Conservation (phyloP, 2,888 invertebrate genomes). For the Leptarthrus brevirostris region DNA sequence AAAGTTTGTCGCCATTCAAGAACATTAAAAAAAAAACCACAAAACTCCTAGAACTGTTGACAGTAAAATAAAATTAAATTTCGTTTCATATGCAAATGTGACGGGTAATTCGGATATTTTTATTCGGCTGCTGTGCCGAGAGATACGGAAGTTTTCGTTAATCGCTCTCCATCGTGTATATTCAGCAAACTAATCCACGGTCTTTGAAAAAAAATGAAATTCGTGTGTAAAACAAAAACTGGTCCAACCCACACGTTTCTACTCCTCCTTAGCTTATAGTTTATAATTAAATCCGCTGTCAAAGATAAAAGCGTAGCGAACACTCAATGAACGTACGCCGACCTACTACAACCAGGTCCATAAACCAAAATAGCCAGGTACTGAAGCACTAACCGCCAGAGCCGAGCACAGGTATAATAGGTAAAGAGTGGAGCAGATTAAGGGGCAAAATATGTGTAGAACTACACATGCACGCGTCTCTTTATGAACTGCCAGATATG, state of each 20-base stretch:
- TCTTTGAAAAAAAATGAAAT: conserved; percentile 16
- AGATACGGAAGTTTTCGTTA: conserved; percentile 30
- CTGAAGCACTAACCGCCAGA: not conserved
- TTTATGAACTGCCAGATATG: conserved; percentile 10
- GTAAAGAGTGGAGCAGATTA: not conserved
- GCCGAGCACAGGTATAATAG: not conserved
- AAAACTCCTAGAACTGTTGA: not conserved
- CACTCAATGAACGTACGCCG: conserved; percentile 41
- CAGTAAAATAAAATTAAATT: conserved; percentile 1
- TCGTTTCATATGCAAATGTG: conserved; percentile 13
- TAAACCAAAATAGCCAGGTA: conserved; percentile 34
- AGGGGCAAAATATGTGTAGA: not conserved
- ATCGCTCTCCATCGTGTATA: not conserved
- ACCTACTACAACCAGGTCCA: conserved; percentile 10
- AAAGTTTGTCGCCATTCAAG: conserved; percentile 22
- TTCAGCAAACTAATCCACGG: conserved; percentile 23
- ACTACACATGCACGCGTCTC: conserved; percentile 8
- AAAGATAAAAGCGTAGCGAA: conserved; percentile 49
- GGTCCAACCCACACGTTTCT: conserved; percentile 32
- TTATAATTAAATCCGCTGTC: conserved; percentile 48
- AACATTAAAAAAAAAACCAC: not conserved
- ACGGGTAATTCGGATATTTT: not conserved
- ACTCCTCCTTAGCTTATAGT: conserved; percentile 17
- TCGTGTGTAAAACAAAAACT: conserved; percentile 28
- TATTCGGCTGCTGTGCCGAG: too few species aligned